Conservation (phyloP, 2,888 invertebrate genomes). For the Desoria tigrina region DNA sequence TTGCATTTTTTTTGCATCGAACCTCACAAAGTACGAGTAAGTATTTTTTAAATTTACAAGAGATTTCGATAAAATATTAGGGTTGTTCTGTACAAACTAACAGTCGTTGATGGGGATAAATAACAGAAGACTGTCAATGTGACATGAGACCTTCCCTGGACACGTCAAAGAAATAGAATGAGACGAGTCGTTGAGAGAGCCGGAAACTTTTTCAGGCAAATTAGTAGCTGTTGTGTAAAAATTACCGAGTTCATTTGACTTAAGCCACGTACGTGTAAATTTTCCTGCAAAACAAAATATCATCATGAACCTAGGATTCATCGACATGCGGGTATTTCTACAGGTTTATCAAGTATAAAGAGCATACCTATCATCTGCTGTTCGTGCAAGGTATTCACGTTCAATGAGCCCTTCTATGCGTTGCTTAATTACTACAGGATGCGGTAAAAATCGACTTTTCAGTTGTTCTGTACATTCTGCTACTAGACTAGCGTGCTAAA, state of each 20-base stretch:
- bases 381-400: slow-evolving; percentile 96
- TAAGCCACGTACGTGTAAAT: slow-evolving; percentile 95
- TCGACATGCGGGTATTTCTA: too few species aligned
- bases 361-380: slow-evolving; percentile 80
- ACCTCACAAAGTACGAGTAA: not conserved
- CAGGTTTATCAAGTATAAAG: not conserved
- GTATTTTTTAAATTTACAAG: not conserved
- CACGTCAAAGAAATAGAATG: too few species aligned
- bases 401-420: slow-evolving; percentile 99
- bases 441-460: slow-evolving; percentile 94
- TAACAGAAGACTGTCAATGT: too few species aligned
- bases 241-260: slow-evolving; percentile 48
- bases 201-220: too few species aligned
- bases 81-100: too few species aligned
- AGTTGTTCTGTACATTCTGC: slow-evolving; percentile 97
- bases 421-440: slow-evolving; percentile 97
- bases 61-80: not conserved
- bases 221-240: too few species aligned
- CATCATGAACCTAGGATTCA: not conserved
- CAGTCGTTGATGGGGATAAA: too few species aligned
- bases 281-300: slow-evolving; percentile 65
- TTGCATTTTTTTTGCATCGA: too few species aligned
- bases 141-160: too few species aligned
- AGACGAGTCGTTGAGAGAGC: too few species aligned
- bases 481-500: slow-evolving; percentile 86